These are phyloP conservation scores for Scalopus aquaticus DNA, from an alignment of 2,113 vertebrate species.

Conservation along the genomic window DNA sequence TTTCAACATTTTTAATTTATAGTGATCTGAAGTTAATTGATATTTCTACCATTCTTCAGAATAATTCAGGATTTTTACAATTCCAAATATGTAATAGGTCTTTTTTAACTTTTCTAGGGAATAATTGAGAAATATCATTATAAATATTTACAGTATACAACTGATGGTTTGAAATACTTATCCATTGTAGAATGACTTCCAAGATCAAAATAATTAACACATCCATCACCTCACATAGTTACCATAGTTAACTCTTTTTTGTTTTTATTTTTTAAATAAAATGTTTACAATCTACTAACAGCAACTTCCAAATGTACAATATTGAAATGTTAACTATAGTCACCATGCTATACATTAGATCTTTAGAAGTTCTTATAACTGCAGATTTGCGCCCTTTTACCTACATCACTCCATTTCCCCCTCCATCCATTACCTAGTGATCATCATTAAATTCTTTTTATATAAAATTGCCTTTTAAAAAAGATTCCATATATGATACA, in stretches of 20 bases:
- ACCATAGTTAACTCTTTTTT: not conserved
- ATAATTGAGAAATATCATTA: not conserved
- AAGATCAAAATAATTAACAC: slow-evolving; percentile 34
- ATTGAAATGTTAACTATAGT: not conserved
- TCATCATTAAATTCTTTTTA: not conserved
- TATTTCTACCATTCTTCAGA: not conserved
- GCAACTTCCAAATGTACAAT: not conserved
- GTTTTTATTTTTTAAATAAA: not conserved
- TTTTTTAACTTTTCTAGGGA: not conserved
- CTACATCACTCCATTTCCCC: not conserved
- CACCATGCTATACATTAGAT: not conserved
- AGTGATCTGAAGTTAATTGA: not conserved
- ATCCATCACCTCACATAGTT: not conserved
- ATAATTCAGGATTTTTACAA: not conserved
- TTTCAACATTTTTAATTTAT: not conserved
- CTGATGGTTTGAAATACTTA: not conserved
- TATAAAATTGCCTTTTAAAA: not conserved
- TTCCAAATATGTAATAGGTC: not conserved
- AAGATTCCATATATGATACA: not conserved
- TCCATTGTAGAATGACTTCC: not conserved
- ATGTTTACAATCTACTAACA: not conserved
- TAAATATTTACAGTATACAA: not conserved
- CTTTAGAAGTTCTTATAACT: not conserved
- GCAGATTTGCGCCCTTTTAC: not conserved
- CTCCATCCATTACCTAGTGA: not conserved